Percentiles rank a stretch among this genome's conserved stretches.
These are phyloP conservation scores for Phortica magna DNA, from an alignment of 2,888 invertebrate species.

Conservation along the genomic window DNA sequence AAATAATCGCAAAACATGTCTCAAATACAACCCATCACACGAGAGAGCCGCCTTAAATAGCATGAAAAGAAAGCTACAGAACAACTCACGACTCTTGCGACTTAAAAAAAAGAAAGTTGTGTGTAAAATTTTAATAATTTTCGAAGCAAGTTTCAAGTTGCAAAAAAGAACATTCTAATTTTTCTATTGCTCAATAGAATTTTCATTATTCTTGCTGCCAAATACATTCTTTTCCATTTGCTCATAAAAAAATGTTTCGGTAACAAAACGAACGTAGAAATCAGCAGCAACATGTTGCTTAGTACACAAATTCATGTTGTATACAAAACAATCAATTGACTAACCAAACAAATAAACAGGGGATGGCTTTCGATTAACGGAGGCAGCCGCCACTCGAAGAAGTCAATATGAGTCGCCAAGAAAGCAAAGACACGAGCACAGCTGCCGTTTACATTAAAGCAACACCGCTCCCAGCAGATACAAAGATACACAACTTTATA, in stretches of 20 bases:
- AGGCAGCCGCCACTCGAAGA: neutral
- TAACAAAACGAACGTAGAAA: neutral
- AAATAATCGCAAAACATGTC: no score
- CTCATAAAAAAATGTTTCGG: neutral
- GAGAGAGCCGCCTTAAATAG: no score
- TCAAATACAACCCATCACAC: no score
- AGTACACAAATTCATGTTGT: neutral
- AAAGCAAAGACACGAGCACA: conserved; percentile 38
- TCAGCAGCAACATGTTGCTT: neutral
- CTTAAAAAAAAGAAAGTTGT: no score
- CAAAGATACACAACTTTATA: conserved; percentile 29
- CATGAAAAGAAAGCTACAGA: no score
- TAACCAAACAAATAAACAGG: conserved; percentile 22
- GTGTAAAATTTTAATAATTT: no score
- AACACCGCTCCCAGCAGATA: conserved; percentile 32
- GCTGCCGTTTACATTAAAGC: conserved; percentile 44
- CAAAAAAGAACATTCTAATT: no score
- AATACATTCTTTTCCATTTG: neutral
- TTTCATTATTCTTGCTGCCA: neutral
- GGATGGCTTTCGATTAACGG: conserved; percentile 4
- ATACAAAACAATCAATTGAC: conserved; percentile 1
- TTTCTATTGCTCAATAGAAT: neutral
- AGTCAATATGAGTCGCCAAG: conserved; percentile 33
- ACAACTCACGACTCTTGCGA: no score
- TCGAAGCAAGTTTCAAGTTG: no score